Percentiles rank a stretch among this genome's conserved stretches.
These are phyloP conservation scores for Molossus molossus DNA, from an alignment of 2,797 vertebrate species.

Conservation along the genomic window DNA sequence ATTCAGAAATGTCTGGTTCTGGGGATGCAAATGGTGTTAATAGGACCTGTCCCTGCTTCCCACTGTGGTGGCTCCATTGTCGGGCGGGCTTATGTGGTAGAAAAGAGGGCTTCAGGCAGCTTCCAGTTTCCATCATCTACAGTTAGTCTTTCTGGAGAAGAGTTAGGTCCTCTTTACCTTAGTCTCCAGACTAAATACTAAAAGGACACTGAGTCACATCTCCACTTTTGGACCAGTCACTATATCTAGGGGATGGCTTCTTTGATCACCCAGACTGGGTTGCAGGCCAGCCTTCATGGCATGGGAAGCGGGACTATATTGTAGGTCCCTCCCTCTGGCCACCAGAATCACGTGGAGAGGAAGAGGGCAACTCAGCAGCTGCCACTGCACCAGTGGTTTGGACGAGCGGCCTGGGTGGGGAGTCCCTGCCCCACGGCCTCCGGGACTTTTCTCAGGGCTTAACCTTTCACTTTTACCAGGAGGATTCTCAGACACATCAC, in stretches of 20 bases:
- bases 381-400: no score
- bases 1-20: not conserved
- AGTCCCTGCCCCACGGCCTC: not conserved
- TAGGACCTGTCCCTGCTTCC: not conserved
- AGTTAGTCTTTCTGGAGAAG: not conserved
- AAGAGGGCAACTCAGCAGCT: not conserved
- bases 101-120: not conserved
- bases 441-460: not conserved
- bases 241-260: not conserved
- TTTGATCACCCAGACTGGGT: not conserved
- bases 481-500: conserved; percentile 3
- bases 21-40: not conserved
- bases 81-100: not conserved
- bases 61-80: not conserved
- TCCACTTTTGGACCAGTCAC: not conserved
- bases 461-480: not conserved
- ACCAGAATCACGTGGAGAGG: not conserved
- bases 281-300: not conserved
- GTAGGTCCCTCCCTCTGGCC: not conserved
- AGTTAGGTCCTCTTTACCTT: not conserved
- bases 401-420: not conserved
- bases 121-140: not conserved
- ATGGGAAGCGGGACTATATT: not conserved
- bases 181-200: not conserved
- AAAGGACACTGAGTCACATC: not conserved